Evolutionary conservation across 2,113 vertebrate genomes (phyloP), one percentile per base, ranked within the genome.

Genomic region (Pollachius pollachius): DNA sequence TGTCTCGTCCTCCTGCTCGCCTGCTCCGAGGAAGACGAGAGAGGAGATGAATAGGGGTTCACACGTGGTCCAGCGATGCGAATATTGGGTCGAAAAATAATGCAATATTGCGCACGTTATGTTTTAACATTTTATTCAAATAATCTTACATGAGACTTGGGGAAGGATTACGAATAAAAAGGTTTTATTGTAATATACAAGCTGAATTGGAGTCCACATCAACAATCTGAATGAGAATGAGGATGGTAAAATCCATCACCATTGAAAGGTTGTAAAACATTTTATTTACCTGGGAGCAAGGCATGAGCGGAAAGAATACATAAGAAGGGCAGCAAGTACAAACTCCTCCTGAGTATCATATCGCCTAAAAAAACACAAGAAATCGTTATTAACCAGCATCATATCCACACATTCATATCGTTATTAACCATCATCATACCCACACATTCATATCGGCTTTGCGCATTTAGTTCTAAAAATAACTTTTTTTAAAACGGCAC

Each of bases 1-100:
- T 0, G 86, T 88, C 77, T 95, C 94, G 5, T 95, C 94, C 57
- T 94, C 94, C 82, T 88, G 90, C 66, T 91, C 89, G 7, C 81
- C 93, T 84, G 95, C 97, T 99, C 85, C 64, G 57, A 79, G 78
- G n/a, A 60, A 48, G 41, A 48, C 12, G 41, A 62, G 5, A 81
- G 25, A 79, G 48, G 52, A 58, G 19, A 48, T 15, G 5, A 64
- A 21, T 18, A 59, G n/a, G 17, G 18, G 17, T 9, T 16, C 57
- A 56, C 6, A 15, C 17, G 17, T 3, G 17, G 13, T 34, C 30
- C 30, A 34, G 30, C 30, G 30, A 34, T 34, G 6, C 30, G 23
- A 23, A 23, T 23, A 23, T 23, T 23, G 23, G 23, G 23, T 23
- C 23, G 23, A 34, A 34, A 34, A 4, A 5, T 34, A 34, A 5